Evolutionary conservation across 1,140 invertebrate genomes (phyloP).

Genomic region (Vanessa tameamea): DNA sequence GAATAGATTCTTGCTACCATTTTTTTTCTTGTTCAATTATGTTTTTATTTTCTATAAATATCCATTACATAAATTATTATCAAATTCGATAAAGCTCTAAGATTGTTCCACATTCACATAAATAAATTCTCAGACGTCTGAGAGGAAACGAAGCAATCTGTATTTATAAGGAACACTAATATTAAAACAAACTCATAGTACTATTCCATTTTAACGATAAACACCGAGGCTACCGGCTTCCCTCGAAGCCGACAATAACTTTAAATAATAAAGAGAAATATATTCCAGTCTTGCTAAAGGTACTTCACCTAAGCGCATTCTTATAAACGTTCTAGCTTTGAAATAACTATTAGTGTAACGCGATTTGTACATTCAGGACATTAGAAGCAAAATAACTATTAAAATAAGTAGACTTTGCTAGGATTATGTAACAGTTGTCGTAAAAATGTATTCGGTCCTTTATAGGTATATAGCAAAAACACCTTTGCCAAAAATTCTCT

Average conservation of each 20-base stretch:
- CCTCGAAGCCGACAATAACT: conserved; percentile 30
- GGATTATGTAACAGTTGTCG: conserved; percentile 23
- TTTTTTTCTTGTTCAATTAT: conserved; percentile 52
- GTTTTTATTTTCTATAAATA: conserved; percentile 67
- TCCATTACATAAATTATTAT: conserved; percentile 78
- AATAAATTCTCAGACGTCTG: conserved; percentile 57
- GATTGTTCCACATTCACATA: conserved; percentile 78
- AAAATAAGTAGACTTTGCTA: conserved; percentile 34
- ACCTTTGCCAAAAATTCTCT: conserved; percentile 32
- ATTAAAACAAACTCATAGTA: conserved; percentile 43
- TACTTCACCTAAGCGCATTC: conserved; percentile 51
- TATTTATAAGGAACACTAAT: conserved; percentile 39
- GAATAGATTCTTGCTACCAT: conserved; percentile 52
- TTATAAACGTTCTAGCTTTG: conserved; percentile 58
- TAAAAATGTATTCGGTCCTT: conserved; percentile 27
- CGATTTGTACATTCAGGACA: conserved; percentile 77
- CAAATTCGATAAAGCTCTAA: conserved; percentile 81
- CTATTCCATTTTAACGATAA: conserved; percentile 43
- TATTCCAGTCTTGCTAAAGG: conserved; percentile 71
- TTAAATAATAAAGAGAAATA: conserved; percentile 57
- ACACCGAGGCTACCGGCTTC: conserved; percentile 41
- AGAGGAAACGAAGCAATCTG: conserved; percentile 52
- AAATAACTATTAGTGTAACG: conserved; percentile 54
- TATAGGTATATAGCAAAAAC: conserved; percentile 39
- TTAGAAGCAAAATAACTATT: conserved; percentile 59